Conservation (phyloP, 2,888 invertebrate species). For the Cephus spinipes region DNA sequence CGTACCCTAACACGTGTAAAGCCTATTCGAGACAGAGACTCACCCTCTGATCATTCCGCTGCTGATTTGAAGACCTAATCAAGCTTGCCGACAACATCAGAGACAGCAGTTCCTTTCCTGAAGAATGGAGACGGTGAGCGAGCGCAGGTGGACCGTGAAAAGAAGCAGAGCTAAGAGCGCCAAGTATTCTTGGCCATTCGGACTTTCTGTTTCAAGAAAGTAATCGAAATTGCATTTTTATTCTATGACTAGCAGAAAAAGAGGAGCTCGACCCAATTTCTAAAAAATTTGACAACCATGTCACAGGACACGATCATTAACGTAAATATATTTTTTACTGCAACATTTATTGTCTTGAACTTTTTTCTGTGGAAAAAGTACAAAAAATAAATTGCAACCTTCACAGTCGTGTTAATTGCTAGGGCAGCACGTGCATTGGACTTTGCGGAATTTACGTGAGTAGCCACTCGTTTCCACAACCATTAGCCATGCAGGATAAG, state of each 20-base stretch:
- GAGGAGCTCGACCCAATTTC: too few species aligned
- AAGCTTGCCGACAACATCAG: not conserved
- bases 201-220: not conserved
- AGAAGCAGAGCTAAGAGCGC: not conserved
- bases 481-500: too few species aligned
- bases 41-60: not conserved
- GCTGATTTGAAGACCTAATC: not conserved
- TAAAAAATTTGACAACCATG: too few species aligned
- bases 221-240: too few species aligned
- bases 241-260: too few species aligned
- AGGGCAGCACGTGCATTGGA: conserved; percentile 6
- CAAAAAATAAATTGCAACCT: too few species aligned
- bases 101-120: not conserved
- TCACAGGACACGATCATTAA: too few species aligned
- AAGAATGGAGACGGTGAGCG: not conserved
- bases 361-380: too few species aligned
- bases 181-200: not conserved
- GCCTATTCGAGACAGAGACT: conserved; percentile 22
- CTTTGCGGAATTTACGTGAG: conserved; percentile 28
- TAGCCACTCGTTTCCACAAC: not conserved
- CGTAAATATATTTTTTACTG: too few species aligned
- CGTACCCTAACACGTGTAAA: conserved; percentile 7
- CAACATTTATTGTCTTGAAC: too few species aligned
- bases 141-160: not conserved
- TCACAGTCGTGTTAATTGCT: not conserved